Conservation (phyloP, 2,888 invertebrate species). For the Erannis defoliaria region DNA sequence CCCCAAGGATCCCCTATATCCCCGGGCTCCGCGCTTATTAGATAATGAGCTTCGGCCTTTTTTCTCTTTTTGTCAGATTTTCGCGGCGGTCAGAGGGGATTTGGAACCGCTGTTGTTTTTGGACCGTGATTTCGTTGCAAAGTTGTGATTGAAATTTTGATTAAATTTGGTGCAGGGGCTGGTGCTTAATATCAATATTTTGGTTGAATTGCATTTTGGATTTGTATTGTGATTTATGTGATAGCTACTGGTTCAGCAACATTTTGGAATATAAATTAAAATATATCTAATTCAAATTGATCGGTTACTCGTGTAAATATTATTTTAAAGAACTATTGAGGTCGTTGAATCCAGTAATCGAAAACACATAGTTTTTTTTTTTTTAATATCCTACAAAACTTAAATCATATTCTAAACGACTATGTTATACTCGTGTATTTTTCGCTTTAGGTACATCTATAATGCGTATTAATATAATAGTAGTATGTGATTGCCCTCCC, state of each 20-base stretch:
- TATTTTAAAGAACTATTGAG: background rate
- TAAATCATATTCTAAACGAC: too few relatives aligned
- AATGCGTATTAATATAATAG: too few relatives aligned
- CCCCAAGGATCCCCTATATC: slow-evolving; percentile 35
- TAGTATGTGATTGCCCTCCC: too few relatives aligned
- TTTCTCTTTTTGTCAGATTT: slow-evolving; percentile 47
- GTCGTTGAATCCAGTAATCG: too few relatives aligned
- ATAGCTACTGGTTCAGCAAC: background rate
- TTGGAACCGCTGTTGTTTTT: slow-evolving; percentile 30
- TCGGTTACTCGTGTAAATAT: background rate
- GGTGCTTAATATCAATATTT: slow-evolving; percentile 9
- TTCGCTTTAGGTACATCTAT: too few relatives aligned
- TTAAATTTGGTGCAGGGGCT: slow-evolving; percentile 22
- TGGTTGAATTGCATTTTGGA: background rate
- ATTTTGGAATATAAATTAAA: background rate
- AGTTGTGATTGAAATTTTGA: slow-evolving; percentile 39
- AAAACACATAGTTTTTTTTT: too few relatives aligned
- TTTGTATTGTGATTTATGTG: background rate
- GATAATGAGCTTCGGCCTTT: slow-evolving; percentile 52
- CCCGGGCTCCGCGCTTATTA: slow-evolving; percentile 52
- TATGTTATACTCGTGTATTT: too few relatives aligned
- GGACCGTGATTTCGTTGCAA: slow-evolving; percentile 26
- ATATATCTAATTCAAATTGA: background rate
- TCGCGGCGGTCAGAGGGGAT: slow-evolving; percentile 34
- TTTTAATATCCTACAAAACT: too few relatives aligned